Base-by-base conservation (phyloP, 2,888 invertebrate genomes). In the Caradrina kadenii region DNA sequence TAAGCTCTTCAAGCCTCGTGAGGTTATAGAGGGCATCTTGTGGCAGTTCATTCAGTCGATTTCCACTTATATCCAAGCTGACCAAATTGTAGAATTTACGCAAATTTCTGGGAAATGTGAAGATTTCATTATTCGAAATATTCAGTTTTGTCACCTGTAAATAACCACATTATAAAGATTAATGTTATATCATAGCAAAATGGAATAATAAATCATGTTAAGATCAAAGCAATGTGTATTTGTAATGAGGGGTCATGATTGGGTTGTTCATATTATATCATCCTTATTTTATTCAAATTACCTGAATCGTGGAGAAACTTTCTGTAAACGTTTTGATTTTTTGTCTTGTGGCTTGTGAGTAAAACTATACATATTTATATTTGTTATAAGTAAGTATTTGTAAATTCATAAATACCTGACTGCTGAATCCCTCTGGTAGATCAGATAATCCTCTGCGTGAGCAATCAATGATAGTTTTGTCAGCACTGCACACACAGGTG, bases 61-160 rank as follows among this genome's bases (percentile, higher is more conserved):
- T 97, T 49, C 91, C 92, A 73, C 94, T 94, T 11, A 94, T 60
- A 70, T 96, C 96, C 48, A 96, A 80, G 2, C 78, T 85, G 11
- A 91, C 74, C 64, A 96, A 83, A 66, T 93, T 93, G 59, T 89
- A 83, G 50, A 94, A 89, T 61, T 80, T 89, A 35, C 80, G 82
- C 17, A 96, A 73, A 42, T 87, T 89, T 69, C 77, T 80, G 0
- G 97, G 97, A 82, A 98, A 96, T 4, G 88, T 89, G 3, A 89
- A 90, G 63, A 98, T 96, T 54, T 94, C 91, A 86, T 98, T 98
- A 80, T 94, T 93, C 5, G 98, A 97, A 66, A 98, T 89, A 86
- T 98, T 97, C 76, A 98, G 90, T 35, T 94, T 94, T 81, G 96
- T 96, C 39, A 97, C 96, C 97, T 97, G 93, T 82, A 95, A 95